Evolutionary conservation across 2,888 invertebrate genomes (phyloP).

Genomic region (Chrysomela aeneicollis): DNA sequence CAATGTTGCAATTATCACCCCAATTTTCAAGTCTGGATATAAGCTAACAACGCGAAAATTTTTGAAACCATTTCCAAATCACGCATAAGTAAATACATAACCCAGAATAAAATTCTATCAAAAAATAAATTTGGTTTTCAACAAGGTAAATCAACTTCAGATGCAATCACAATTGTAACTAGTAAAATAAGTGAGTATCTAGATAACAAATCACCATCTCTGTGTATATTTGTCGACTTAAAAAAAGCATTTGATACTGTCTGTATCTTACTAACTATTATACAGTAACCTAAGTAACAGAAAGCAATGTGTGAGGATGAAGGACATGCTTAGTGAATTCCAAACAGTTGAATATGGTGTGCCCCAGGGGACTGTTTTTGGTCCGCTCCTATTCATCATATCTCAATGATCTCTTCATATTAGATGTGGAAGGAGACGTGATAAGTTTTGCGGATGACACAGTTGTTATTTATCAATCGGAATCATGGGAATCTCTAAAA

Average conservation of each 20-base stretch:
- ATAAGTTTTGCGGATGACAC: too few relatives aligned
- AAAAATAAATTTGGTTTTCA: neutral
- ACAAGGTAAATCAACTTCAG: neutral
- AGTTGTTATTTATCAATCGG: too few relatives aligned
- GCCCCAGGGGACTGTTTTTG: neutral
- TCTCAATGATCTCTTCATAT: neutral
- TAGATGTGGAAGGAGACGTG: slow-evolving; percentile 2
- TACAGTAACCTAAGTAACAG: neutral
- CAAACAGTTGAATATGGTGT: neutral
- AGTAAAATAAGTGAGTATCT: neutral
- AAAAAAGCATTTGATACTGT: slow-evolving; percentile 9
- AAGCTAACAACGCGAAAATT: neutral
- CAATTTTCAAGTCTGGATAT: neutral
- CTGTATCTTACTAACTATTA: neutral
- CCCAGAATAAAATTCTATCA: neutral
- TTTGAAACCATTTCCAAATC: too few relatives aligned
- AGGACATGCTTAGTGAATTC: too few relatives aligned
- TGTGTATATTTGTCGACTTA: neutral
- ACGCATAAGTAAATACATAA: neutral
- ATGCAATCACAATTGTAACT: neutral
- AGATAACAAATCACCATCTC: neutral
- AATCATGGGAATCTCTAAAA: neutral
- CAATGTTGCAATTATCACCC: neutral
- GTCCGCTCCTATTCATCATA: neutral
- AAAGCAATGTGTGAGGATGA: neutral